phyloP scores from a whole-genome alignment of 92 coral and sea anemone species.

The Palythoa heliodiscus region DNA sequence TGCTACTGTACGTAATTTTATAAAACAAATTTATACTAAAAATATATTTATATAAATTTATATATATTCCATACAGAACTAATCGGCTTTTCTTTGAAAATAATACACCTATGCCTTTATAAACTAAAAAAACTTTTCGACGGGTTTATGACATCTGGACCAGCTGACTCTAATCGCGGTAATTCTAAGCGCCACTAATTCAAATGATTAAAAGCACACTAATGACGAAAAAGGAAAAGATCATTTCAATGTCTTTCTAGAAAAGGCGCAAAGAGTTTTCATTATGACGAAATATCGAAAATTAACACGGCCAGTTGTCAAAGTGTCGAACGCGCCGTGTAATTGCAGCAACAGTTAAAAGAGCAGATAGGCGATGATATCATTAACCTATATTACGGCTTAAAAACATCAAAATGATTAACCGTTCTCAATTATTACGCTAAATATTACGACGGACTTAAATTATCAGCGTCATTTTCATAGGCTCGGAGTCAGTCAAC shows the following conservation, averaged over 20 bases:
- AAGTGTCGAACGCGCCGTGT: no score
- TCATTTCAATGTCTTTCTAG: not conserved
- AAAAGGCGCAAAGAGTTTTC: not conserved
- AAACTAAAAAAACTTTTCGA: not conserved
- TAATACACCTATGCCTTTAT: slow-evolving; percentile 10
- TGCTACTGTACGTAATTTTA: not conserved
- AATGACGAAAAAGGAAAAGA: not conserved
- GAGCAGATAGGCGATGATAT: no score
- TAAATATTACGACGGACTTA: no score
- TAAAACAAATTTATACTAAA: slow-evolving; percentile 42
- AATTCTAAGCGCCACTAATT: not conserved
- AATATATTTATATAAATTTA: slow-evolving; percentile 31
- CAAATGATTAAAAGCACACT: not conserved
- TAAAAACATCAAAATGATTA: no score
- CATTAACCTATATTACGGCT: no score
- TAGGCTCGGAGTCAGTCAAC: no score
- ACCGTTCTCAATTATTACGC: no score
- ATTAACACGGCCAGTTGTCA: no score
- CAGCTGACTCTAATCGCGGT: not conserved
- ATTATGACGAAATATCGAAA: no score
- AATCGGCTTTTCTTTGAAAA: slow-evolving; percentile 33
- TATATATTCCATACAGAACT: slow-evolving; percentile 28
- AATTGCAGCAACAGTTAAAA: no score
- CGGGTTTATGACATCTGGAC: not conserved
- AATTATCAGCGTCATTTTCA: no score